Conservation (phyloP, 1,140 invertebrate genomes). For the Leptonema lineaticorne region DNA sequence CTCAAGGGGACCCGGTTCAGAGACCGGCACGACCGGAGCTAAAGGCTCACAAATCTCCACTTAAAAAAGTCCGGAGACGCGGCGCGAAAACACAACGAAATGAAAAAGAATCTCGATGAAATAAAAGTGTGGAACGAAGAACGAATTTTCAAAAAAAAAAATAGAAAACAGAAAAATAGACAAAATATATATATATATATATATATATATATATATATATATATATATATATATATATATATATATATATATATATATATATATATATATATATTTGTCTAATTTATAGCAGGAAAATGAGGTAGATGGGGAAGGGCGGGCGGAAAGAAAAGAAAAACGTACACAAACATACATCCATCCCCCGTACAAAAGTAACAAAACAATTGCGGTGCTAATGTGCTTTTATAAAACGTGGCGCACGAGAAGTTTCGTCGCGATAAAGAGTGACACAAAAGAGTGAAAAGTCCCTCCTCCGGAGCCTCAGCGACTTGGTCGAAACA, state of each 20-base stretch:
- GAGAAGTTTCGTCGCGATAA: slow-evolving; percentile 31
- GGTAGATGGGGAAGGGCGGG: neutral
- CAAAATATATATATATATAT: no score
- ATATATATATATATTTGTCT: no score
- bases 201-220: no score
- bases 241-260: no score
- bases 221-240: no score
- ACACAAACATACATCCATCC: neutral
- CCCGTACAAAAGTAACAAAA: slow-evolving; percentile 5
- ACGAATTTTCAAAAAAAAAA: no score
- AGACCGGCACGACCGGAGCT: neutral
- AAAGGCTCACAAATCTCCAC: slow-evolving; percentile 16
- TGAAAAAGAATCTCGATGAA: no score
- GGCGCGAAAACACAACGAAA: neutral
- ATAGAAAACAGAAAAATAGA: no score
- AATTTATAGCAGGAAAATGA: no score
- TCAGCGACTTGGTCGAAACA: slow-evolving; percentile 11
- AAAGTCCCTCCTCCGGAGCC: slow-evolving; percentile 19
- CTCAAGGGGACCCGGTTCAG: neutral
- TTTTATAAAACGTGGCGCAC: slow-evolving; percentile 27
- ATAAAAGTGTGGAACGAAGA: no score
- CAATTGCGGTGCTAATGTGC: slow-evolving; percentile 26
- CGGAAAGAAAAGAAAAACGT: neutral
- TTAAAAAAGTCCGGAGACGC: neutral
- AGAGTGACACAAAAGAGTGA: slow-evolving; percentile 32